Evolutionary conservation across 2,797 vertebrate species (phyloP).

Genomic region (Ateles fusciceps): DNA sequence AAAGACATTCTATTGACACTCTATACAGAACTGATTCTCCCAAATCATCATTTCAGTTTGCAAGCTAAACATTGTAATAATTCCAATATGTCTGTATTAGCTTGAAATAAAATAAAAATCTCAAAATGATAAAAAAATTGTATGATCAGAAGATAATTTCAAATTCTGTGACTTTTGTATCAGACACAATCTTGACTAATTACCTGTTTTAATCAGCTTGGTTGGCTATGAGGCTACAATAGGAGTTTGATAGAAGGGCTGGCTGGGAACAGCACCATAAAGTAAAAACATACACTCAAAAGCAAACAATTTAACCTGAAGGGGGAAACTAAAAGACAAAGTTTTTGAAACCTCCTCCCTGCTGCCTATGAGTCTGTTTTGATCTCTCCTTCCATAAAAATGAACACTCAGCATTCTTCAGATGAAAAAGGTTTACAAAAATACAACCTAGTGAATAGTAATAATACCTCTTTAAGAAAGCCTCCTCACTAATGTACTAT

Average conservation of each 20-base stretch:
- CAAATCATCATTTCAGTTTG: neutral
- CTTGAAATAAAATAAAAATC: constrained; percentile 1
- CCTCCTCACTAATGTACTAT: neutral
- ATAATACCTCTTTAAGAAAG: neutral
- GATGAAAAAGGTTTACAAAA: neutral
- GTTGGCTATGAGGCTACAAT: neutral
- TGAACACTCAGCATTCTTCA: neutral
- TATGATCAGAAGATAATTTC: neutral
- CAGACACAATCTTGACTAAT: neutral
- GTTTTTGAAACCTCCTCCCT: neutral
- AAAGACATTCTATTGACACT: neutral
- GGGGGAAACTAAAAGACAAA: neutral
- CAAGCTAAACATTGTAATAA: neutral
- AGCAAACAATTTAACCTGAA: neutral
- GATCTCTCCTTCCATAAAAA: neutral
- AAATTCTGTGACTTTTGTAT: neutral
- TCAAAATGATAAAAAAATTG: neutral
- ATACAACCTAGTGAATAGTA: neutral
- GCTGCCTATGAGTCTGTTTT: neutral
- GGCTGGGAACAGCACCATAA: neutral
- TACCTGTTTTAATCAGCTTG: neutral
- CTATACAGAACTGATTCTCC: neutral
- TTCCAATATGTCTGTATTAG: neutral
- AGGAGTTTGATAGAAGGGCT: neutral
- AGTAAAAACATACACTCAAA: neutral